Evolutionary conservation across 2,888 invertebrate genomes (phyloP), one percentile per base, ranked within the genome.

Genomic region (Amblyjoppa proteus): DNA sequence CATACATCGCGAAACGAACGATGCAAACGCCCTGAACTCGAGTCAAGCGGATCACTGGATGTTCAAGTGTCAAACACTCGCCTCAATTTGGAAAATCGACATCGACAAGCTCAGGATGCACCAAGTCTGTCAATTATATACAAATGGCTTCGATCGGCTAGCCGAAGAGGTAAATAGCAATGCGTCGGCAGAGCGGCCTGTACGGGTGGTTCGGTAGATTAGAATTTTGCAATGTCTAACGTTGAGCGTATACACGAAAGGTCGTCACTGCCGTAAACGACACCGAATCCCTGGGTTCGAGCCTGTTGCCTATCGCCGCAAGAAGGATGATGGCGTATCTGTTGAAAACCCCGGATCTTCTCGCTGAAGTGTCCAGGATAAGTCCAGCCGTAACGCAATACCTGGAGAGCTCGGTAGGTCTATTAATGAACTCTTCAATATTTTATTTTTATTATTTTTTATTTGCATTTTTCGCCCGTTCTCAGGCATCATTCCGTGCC

Each of bases 231-330:
- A 3, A 38, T 28, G 2, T 11, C 49, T 64, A 9, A 38, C 38
- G 66, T 76, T 64, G 31, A n/a, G n/a, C 3, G 11, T 71, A 13
- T 71, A 41, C 28, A 20, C 7, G n/a, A 56, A 61, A 97, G 95
- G 94, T 97, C 73, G 94, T 97, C 45, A 94, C 95, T 16, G 95
- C 96, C 28, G 95, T 98, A 5, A 95, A 95, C 80, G 96, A 97
- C 85, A 96, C 96, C n/a, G 96, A 96, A 89, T 94, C 95, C 64
- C 93, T 98, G 81, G 96, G 97, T 11, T 95, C 96, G 0, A 96
- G 97, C 87, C 94, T 99, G 83, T 94, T 98, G 38, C 96, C 96
- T 38, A 96, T 99, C 78, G 97, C 97, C n/a, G 98, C 97, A 6
- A 96, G 97, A 92, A 95, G 99, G 87, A 94, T 99, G 84, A 96